Base-by-base conservation (phyloP, 1,140 invertebrate species). In the Leptestheria dahalacensis region DNA sequence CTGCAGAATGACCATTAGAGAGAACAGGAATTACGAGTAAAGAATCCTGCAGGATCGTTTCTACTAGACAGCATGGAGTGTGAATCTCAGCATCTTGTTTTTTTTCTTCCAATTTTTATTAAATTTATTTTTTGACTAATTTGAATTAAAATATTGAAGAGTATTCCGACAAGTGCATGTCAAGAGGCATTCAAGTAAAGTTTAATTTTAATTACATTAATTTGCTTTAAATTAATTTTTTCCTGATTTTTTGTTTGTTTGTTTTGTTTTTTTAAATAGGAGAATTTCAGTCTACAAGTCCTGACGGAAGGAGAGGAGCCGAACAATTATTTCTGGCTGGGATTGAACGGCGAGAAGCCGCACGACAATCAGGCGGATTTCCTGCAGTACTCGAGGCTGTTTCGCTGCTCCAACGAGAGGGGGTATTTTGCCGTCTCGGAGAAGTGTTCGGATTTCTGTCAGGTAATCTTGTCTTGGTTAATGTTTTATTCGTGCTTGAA, bases 361-460 rank as follows among this genome's bases (percentile, higher is more conserved):
- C 97, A 99, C 70, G 93, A 97, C 23, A 57, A 47, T 11, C 82
- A 92, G 70, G 91, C 91, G 0, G 84, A 87, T 55, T 99, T 88
- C 68, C 96, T 99, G 85, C 82, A 91, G 65, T 89, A 87, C 71
- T 93, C 91, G 2, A 77, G 97, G 62, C 75, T 99, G 9, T 99
- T 99, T 73, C 81, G 96, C 24, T 99, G 97, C 74, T 98, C 95
- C 9, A 99, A 99, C 73, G 96, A 99, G 68, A 97, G 97, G 71
- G 97, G 97, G 23, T 99, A 97, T 72, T 99, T 99, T 69, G 91
- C 90, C 3, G 93, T 99, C 6, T 97, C 94, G 23, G 97, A 99
- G 73, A 99, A 99, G 71, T 99, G 96, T 75, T 91, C 93, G 1
- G 97, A 99, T 75, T 99, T 99, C 75, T 99, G 96, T 75, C 97